Evolutionary conservation across 2,888 invertebrate species (phyloP).

Genomic region (Hirtodrosophila alboralis): DNA sequence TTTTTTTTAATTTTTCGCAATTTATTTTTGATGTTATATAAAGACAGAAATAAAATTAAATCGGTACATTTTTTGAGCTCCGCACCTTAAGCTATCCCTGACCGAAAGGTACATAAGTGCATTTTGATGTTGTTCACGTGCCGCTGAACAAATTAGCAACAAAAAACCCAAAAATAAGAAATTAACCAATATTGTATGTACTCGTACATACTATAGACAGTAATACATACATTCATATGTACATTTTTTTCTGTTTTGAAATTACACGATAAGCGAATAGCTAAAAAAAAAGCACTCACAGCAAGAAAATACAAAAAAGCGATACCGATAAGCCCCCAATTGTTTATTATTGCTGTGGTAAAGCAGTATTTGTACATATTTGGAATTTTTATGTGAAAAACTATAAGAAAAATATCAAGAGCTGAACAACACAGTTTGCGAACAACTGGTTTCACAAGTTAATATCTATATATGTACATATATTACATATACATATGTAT

Average conservation of each 20-base stretch:
- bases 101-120: too few species aligned
- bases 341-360: slow-evolving; percentile 2
- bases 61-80: too few species aligned
- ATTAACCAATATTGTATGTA: too few species aligned
- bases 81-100: too few species aligned
- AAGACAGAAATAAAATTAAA: too few species aligned
- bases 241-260: slow-evolving; percentile 31
- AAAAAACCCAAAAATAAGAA: slow-evolving; percentile 5
- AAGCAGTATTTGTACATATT: slow-evolving; percentile 32
- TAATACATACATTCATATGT: not conserved
- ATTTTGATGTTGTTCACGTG: slow-evolving; percentile 14
- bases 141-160: slow-evolving; percentile 5
- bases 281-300: slow-evolving; percentile 12
- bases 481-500: slow-evolving; percentile 11
- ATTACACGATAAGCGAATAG: slow-evolving; percentile 51
- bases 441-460: slow-evolving; percentile 47
- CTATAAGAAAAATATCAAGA: slow-evolving; percentile 37
- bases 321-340: slow-evolving; percentile 39
- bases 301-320: slow-evolving; percentile 22
- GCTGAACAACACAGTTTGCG: slow-evolving; percentile 31
- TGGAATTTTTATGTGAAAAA: slow-evolving; percentile 46
- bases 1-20: too few species aligned
- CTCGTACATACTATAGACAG: too few species aligned
- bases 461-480: slow-evolving; percentile 2
- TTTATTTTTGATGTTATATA: too few species aligned